Percentiles rank a stretch among this genome's conserved stretches.
These are phyloP conservation scores for Spilogale gracilis DNA, from an alignment of 2,113 vertebrate genomes.

Conservation along the genomic window DNA sequence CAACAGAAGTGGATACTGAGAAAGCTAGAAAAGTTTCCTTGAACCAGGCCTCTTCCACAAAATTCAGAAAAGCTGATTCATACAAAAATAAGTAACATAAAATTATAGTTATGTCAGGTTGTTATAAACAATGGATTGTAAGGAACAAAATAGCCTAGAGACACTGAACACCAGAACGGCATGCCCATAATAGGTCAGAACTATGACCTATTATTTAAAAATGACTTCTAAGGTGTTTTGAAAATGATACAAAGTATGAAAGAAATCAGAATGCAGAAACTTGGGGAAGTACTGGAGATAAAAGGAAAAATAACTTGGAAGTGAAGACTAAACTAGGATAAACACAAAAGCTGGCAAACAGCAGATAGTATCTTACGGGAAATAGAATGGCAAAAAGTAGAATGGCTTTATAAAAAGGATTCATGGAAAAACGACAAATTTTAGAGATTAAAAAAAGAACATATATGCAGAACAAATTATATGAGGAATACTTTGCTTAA, in stretches of 20 bases:
- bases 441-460: neutral
- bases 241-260: neutral
- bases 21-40: neutral
- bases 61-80: neutral
- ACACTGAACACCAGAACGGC: neutral
- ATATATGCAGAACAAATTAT: neutral
- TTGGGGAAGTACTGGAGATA: neutral
- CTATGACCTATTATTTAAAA: neutral
- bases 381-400: neutral
- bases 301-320: neutral
- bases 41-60: neutral
- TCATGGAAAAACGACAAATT: neutral
- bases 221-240: neutral
- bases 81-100: neutral
- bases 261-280: neutral
- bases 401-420: neutral
- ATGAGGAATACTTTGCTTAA: neutral
- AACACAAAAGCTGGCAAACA: neutral
- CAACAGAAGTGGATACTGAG: neutral
- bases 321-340: slow-evolving; percentile 22
- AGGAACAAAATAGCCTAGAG: neutral
- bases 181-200: neutral
- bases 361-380: neutral
- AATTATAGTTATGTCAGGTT: neutral
- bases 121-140: neutral